A percentile compares a stretch with the other conserved stretches of the same genome.
Conservation (phyloP, 1,140 invertebrate species). For the Dolichoris vasculosae region DNA sequence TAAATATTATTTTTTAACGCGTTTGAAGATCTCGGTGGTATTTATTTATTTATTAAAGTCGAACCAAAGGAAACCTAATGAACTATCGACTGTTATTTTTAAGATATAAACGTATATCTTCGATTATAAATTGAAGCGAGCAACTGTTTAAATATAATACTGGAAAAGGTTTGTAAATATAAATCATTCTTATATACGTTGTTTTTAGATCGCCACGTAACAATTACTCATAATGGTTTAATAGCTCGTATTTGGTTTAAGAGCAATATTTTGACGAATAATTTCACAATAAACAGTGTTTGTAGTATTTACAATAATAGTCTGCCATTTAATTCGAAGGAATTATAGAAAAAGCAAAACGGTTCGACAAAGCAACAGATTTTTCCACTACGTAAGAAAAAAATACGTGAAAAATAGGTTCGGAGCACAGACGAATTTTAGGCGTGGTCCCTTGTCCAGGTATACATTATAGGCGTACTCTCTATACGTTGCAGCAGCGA, state of each 20-base stretch:
- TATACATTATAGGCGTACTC: slow-evolving; percentile 6
- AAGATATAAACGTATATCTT: background rate
- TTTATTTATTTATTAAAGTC: background rate
- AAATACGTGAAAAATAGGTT: slow-evolving; percentile 42
- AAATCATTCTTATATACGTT: slow-evolving; percentile 6
- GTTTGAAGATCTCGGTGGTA: background rate
- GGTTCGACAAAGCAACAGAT: slow-evolving; percentile 1
- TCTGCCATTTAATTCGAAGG: background rate
- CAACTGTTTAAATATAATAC: background rate
- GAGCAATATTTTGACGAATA: background rate
- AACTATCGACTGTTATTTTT: no score
- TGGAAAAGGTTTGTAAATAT: background rate
- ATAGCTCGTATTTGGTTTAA: background rate
- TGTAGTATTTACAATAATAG: background rate
- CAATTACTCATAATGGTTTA: background rate
- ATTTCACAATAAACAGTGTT: slow-evolving; percentile 11
- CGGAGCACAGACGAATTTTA: background rate
- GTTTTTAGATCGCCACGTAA: background rate
- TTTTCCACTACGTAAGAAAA: background rate
- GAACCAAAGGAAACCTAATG: no score
- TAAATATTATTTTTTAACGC: background rate
- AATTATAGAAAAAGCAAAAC: background rate
- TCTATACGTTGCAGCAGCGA: background rate
- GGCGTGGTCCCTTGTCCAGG: slow-evolving; percentile 41
- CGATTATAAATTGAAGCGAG: background rate